These are phyloP conservation scores for Amphilophus citrinellus DNA, from an alignment of 2,113 vertebrate species.

Conservation along the genomic window DNA sequence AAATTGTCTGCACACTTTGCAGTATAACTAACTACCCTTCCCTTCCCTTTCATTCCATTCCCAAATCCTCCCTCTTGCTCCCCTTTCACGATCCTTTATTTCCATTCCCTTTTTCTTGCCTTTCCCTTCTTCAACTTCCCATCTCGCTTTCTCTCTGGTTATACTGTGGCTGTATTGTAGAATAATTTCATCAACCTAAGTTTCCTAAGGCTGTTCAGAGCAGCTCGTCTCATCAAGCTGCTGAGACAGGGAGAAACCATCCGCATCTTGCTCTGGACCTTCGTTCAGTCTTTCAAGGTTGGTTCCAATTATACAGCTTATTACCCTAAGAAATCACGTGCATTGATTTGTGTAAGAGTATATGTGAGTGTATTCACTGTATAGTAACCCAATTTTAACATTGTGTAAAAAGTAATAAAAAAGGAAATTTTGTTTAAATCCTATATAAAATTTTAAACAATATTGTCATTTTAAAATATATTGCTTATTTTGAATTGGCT, in stretches of 20 bases:
- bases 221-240: slow-evolving; percentile 94
- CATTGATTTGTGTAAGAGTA: not conserved
- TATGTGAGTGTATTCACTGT: not conserved
- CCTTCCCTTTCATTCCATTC: slow-evolving; percentile 56
- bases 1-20: slow-evolving; percentile 4
- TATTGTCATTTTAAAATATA: not conserved
- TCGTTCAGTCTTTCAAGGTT: slow-evolving; percentile 95
- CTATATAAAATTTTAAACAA: not conserved
- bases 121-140: slow-evolving; percentile 14
- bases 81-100: slow-evolving; percentile 21
- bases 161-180: slow-evolving; percentile 73
- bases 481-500: not conserved
- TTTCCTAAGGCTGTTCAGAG: slow-evolving; percentile 93
- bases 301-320: slow-evolving; percentile 20
- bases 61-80: slow-evolving; percentile 11
- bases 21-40: slow-evolving; percentile 39
- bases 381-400: not conserved
- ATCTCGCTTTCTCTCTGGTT: slow-evolving; percentile 41
- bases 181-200: slow-evolving; percentile 97
- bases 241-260: slow-evolving; percentile 94
- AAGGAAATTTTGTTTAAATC: not conserved
- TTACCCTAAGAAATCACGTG: not conserved
- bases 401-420: not conserved
- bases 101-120: slow-evolving; percentile 1
- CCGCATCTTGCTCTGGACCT: slow-evolving; percentile 94